Conservation (phyloP, 2,888 invertebrate species). For the Pandemis corylana region DNA sequence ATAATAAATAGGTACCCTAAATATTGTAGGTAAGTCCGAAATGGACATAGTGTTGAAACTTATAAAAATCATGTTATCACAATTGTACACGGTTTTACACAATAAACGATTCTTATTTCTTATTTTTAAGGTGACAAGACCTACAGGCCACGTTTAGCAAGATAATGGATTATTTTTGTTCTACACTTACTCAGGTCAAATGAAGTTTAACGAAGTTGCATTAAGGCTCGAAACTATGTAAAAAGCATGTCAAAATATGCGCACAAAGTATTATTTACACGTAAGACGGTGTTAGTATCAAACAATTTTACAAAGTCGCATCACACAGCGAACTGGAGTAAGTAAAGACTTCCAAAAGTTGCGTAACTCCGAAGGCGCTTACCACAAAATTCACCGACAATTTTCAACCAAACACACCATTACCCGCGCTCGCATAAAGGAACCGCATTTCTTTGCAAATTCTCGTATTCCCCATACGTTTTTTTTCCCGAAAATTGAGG, state of each 20-base stretch:
- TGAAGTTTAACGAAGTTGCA: background rate
- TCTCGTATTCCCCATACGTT: constrained; percentile 37
- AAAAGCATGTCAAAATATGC: background rate
- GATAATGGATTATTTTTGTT: too few species aligned
- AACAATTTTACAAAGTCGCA: background rate
- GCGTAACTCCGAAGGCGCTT: constrained; percentile 9
- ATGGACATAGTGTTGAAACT: too few species aligned
- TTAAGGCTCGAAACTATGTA: background rate
- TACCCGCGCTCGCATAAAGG: constrained; percentile 20
- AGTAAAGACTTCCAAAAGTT: constrained; percentile 6
- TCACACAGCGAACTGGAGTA: background rate
- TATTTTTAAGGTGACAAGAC: too few species aligned
- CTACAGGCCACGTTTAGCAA: too few species aligned
- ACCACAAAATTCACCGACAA: constrained; percentile 4
- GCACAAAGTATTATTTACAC: background rate
- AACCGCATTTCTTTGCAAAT: constrained; percentile 29
- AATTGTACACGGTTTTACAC: too few species aligned
- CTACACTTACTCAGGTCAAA: too few species aligned
- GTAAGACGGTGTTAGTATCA: background rate
- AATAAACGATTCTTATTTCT: too few species aligned
- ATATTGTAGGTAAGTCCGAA: too few species aligned
- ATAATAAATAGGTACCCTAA: too few species aligned
- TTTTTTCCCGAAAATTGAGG: constrained; percentile 47
- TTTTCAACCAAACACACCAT: constrained; percentile 23
- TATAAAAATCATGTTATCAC: too few species aligned